Base-by-base conservation (phyloP, 2,113 vertebrate species). In the Centropus bengalensis region DNA sequence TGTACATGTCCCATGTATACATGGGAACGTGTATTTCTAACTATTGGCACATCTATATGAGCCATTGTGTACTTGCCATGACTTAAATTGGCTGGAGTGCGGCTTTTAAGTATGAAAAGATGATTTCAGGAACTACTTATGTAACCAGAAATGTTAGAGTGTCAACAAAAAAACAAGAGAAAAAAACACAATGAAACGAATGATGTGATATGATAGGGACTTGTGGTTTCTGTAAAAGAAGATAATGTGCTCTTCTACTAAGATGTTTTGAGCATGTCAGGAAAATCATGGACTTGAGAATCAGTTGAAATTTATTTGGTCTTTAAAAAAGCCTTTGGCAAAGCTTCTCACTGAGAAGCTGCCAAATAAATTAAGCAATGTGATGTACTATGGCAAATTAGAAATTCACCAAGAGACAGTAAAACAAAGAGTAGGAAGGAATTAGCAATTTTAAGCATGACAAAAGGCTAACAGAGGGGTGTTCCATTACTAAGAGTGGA, bases 321-420 rank as follows among this genome's bases (percentile, higher is more conserved):
- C 78, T 91, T 94, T 93, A 63, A 89, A 95, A 93, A 95, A 89
- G 93, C 85, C 87, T 88, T 95, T 97, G 94, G 95, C 96, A 94
- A 94, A 95, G 55, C 60, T 91, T 55, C 87, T 94, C 70, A 55
- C 55, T 85, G 94, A 88, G 87, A 83, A 88, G 79, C 89, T 95
- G 94, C 94, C 96, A 97, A 94, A 94, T 94, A 94, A 95, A 97
- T 95, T 95, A 88, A 91, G 75, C 47, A 63, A 42, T 81, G 38
- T 70, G 74, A 82, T 93, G 89, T 89, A 79, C 68, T 91, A 27
- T 80, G 70, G 82, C 82, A 89, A 87, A 95, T 96, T 89, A 95
- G 75, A 82, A 91, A 91, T 94, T 88, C 82, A 89, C 89, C 87
- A 93, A 88, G 91, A 95, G 94, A 91, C 76, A 44, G 87, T 93